Evolutionary conservation across 2,888 invertebrate genomes (phyloP).

Genomic region (Myathropa florea): DNA sequence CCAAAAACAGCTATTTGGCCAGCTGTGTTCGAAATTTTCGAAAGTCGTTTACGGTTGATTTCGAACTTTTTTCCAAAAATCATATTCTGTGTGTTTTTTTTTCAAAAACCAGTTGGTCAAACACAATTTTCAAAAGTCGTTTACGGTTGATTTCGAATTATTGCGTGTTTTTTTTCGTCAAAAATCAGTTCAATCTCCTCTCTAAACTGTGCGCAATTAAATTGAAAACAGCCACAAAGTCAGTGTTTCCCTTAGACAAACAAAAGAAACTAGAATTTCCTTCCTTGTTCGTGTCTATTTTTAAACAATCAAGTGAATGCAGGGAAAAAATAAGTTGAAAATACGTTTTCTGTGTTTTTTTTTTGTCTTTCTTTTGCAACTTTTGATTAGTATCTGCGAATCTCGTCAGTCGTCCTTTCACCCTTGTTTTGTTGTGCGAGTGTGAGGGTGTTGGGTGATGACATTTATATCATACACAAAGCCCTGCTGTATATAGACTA

Average conservation of each 20-base stretch:
- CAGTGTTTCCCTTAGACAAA: not conserved
- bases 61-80: too few species aligned
- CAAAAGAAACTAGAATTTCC: not conserved
- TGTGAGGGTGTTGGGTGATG: conserved; percentile 19
- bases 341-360: not conserved
- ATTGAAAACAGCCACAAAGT: not conserved
- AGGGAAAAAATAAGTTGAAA: conserved; percentile 20
- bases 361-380: not conserved
- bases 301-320: conserved; percentile 12
- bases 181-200: not conserved
- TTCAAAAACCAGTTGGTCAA: not conserved
- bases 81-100: not conserved
- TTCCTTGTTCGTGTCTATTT: conserved; percentile 40
- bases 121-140: not conserved
- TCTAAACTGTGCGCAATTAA: not conserved
- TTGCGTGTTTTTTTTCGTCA: not conserved
- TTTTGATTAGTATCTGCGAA: not conserved
- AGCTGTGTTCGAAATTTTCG: too few species aligned
- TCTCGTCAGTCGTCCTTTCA: conserved; percentile 13
- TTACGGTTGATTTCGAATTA: not conserved
- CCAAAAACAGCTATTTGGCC: too few species aligned
- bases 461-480: conserved; percentile 18
- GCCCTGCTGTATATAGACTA: conserved; percentile 10
- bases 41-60: not conserved
- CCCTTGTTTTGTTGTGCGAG: not conserved